Base-by-base conservation (phyloP, 2,888 invertebrate genomes). In the Oxystoma pomonae region DNA sequence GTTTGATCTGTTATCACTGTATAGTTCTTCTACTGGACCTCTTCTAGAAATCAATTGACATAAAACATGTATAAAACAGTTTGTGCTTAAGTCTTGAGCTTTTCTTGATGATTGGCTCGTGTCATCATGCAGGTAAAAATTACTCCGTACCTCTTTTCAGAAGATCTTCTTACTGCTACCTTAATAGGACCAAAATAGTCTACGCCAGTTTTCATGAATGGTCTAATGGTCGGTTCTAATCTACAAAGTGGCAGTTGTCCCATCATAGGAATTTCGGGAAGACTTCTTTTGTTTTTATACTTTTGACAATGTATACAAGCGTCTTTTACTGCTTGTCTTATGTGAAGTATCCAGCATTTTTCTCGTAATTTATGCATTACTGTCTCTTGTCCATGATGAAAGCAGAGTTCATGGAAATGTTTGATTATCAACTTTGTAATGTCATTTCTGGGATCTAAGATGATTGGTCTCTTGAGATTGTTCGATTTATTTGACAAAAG, bases 301-400 rank as follows among this genome's bases (percentile, higher is more conserved):
- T 52, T 52, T 16, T 58, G 58, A 19, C 58, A 58, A 20, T 51
- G n/a, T 58, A 21, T 59, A 21, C 20, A 59, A 20, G 35, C 55
- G 51, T 59, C 35, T 22, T 59, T 59, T n/a, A 59, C 59, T 2
- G 55, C 18, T 16, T 59, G 52, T 20, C 59, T 20, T 16, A 55
- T 18, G n/a, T n/a, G 51, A 16, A 55, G 20, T 1, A 59, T 59
- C 59, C 53, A 53, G 53, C 51, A 59, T 18, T 53, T 53, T 21
- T 59, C 53, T 16, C 55, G 16, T 7, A 59, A 35, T 59, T 53
- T 55, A 21, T 51, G 51, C 7, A 59, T 59, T 1, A 59, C 55
- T n/a, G 16, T 35, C 53, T 52, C 59, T 20, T 59, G 53, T 52
- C 59, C 59, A 51, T 59, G 19, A 49, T 59, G 59, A 9, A 16